A percentile compares a stretch with the other conserved stretches of the same genome.
Evolutionary conservation across 2,888 invertebrate genomes (phyloP).

Genomic region (Pyrgus malvae): DNA sequence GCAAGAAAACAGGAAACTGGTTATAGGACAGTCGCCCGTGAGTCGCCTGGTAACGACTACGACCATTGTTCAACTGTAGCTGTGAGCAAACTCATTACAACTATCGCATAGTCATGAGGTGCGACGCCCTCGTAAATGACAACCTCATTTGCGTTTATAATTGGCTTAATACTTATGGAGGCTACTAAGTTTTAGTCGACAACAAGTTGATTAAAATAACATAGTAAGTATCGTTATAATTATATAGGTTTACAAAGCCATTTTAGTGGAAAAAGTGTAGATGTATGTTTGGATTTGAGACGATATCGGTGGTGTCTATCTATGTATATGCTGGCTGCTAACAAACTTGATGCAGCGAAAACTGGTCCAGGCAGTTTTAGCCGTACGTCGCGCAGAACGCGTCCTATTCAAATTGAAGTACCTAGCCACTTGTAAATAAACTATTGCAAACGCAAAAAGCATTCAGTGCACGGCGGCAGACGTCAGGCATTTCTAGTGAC

Average conservation of each 20-base stretch:
- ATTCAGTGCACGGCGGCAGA: slow-evolving; percentile 28
- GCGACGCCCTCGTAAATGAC: slow-evolving; percentile 18
- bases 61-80: slow-evolving; percentile 34
- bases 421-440: slow-evolving; percentile 25
- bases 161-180: slow-evolving; percentile 22
- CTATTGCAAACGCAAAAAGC: slow-evolving; percentile 28
- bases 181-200: slow-evolving; percentile 14
- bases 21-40: slow-evolving; percentile 49
- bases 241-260: too few species aligned
- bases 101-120: slow-evolving; percentile 27
- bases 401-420: slow-evolving; percentile 27
- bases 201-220: not conserved
- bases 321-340: not conserved
- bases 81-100: slow-evolving; percentile 28
- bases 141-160: slow-evolving; percentile 25
- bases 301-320: not conserved
- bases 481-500: slow-evolving; percentile 58
- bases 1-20: slow-evolving; percentile 63
- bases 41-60: slow-evolving; percentile 50
- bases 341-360: slow-evolving; percentile 14
- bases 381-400: slow-evolving; percentile 13
- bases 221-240: too few species aligned
- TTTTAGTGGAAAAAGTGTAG: too few species aligned
- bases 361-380: slow-evolving; percentile 25
- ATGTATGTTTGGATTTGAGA: too few species aligned